These are phyloP conservation scores for Smittia sp. DNA, from an alignment of 2,888 invertebrate species.

Conservation along the genomic window DNA sequence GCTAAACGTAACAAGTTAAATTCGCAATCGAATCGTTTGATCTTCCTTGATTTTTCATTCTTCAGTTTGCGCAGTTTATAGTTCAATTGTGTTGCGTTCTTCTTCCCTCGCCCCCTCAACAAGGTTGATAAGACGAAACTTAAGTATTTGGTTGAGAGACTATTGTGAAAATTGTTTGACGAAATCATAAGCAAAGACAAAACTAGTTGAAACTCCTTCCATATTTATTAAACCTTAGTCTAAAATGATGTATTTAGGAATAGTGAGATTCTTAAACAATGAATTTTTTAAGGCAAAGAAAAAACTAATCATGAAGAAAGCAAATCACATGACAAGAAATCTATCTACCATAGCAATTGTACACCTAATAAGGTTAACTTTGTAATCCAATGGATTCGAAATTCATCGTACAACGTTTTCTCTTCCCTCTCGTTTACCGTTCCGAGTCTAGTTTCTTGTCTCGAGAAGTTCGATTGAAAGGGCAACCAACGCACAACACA, in stretches of 20 bases:
- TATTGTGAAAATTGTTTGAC: not conserved
- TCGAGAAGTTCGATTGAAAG: not conserved
- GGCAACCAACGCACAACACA: conserved; percentile 29
- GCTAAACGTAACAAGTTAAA: conserved; percentile 21
- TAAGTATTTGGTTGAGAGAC: not conserved
- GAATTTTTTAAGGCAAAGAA: conserved; percentile 24
- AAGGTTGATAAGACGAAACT: too few relatives aligned
- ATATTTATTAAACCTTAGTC: conserved; percentile 29
- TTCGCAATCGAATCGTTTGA: not conserved
- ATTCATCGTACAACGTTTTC: conserved; percentile 10
- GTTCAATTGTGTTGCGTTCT: not conserved
- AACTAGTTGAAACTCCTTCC: conserved; percentile 36
- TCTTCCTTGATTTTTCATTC: not conserved
- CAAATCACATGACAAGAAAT: not conserved
- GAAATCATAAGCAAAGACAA: conserved; percentile 18
- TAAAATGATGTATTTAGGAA: conserved; percentile 17
- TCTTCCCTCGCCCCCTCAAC: too few relatives aligned
- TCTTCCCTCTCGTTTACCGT: not conserved
- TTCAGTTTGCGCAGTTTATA: conserved; percentile 3
- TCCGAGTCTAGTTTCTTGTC: not conserved
- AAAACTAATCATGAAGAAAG: not conserved
- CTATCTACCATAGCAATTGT: conserved; percentile 17
- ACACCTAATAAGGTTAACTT: conserved; percentile 9
- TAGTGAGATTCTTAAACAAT: conserved; percentile 28
- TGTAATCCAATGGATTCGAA: conserved; percentile 1